Evolutionary conservation across 1,140 invertebrate species (phyloP).

Genomic region (Heliconius eleuchia): DNA sequence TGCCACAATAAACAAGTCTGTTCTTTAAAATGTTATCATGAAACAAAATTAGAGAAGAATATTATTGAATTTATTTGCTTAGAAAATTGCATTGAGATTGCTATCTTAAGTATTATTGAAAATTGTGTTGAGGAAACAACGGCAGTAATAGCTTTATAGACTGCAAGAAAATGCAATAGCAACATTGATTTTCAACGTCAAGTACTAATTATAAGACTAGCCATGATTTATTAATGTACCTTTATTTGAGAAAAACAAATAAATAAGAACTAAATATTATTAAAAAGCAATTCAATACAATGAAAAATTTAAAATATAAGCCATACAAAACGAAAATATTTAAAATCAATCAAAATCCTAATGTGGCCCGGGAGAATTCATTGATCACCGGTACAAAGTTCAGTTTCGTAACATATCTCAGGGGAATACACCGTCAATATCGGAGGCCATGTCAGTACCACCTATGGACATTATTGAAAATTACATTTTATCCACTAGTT

Average conservation of each 20-base stretch:
- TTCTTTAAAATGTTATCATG: conserved; percentile 19
- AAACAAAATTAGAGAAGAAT: conserved; percentile 11
- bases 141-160: background rate
- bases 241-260: too few species aligned
- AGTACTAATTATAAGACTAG: too few species aligned
- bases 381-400: conserved; percentile 65
- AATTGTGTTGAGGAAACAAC: background rate
- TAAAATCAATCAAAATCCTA: conserved; percentile 50
- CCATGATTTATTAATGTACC: too few species aligned
- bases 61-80: conserved; percentile 3
- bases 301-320: background rate
- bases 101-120: background rate
- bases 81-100: background rate
- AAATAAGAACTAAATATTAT: too few species aligned
- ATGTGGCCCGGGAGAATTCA: conserved; percentile 59
- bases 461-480: conserved; percentile 4
- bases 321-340: conserved; percentile 18
- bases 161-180: too few species aligned
- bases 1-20: conserved; percentile 33
- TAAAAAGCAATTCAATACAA: background rate
- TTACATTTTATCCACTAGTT: background rate
- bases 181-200: background rate
- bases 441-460: conserved; percentile 47
- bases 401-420: conserved; percentile 65
- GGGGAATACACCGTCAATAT: conserved; percentile 49